phyloP scores from a whole-genome alignment of 2,797 vertebrate genomes.

The Labroides dimidiatus region DNA sequence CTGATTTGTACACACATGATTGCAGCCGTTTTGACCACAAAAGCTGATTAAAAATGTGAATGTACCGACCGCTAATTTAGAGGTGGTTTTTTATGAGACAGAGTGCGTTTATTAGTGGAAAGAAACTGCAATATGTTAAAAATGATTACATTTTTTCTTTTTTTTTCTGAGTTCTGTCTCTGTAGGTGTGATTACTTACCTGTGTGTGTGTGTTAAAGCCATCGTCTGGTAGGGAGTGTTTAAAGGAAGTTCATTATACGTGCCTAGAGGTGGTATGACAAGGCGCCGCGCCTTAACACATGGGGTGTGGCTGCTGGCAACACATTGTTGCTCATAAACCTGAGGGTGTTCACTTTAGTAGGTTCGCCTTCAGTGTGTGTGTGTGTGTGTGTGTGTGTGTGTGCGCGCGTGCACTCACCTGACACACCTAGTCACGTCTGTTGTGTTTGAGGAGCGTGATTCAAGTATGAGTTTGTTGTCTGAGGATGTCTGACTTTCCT shows the following conservation, averaged over 20 bases:
- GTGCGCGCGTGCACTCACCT: no score
- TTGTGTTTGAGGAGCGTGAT: conserved; percentile 82
- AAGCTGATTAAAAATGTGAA: conserved; percentile 27
- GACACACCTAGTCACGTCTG: conserved; percentile 66
- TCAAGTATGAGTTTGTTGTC: conserved; percentile 84
- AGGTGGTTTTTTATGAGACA: neutral
- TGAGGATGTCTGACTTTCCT: conserved; percentile 59
- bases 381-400: conserved; percentile 7
- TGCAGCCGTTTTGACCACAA: conserved; percentile 13
- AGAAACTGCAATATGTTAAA: neutral
- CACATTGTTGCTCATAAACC: conserved; percentile 70
- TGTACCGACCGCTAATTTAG: conserved; percentile 4
- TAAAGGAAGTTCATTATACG: conserved; percentile 68
- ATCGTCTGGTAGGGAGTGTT: conserved; percentile 47
- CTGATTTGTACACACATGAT: conserved; percentile 22
- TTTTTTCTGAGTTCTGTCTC: conserved; percentile 9
- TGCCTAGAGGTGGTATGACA: conserved; percentile 66
- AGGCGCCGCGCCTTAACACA: conserved; percentile 47
- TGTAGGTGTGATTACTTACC: conserved; percentile 10
- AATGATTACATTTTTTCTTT: neutral
- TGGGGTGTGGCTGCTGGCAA: conserved; percentile 68
- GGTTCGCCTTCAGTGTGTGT: neutral
- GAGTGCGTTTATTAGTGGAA: conserved; percentile 3
- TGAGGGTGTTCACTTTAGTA: conserved; percentile 18
- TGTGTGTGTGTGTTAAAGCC: conserved; percentile 1